phyloP scores from a whole-genome alignment of 1,140 invertebrate species.

The Kradibia gibbosae region DNA sequence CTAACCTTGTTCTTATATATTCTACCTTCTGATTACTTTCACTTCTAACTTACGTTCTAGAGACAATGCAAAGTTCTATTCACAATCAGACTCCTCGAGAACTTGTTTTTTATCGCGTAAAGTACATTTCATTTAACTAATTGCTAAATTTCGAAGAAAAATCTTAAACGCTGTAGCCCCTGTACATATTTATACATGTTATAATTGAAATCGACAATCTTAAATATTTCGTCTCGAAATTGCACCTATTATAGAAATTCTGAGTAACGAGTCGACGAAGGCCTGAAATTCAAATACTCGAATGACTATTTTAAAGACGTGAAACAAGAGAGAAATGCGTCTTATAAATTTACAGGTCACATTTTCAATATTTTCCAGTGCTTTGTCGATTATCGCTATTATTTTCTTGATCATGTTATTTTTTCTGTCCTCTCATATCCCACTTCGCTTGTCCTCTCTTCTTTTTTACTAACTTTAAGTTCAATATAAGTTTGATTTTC shows the following conservation, averaged over 20 bases:
- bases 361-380: not conserved
- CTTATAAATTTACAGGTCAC: not conserved
- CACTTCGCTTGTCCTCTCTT: conserved; percentile 37
- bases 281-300: not conserved
- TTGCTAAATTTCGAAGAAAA: conserved; percentile 35
- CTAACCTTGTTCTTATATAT: not conserved
- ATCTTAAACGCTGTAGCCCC: conserved; percentile 47
- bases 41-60: not conserved
- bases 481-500: conserved; percentile 46
- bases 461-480: conserved; percentile 43
- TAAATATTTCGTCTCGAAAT: conserved; percentile 47
- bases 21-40: not conserved
- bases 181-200: conserved; percentile 53
- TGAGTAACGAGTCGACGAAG: conserved; percentile 32
- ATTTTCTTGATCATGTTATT: conserved; percentile 22
- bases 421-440: not conserved
- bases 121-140: conserved; percentile 32
- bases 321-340: not conserved
- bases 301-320: not conserved
- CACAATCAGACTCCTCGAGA: conserved; percentile 36
- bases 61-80: not conserved
- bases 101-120: conserved; percentile 12
- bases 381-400: conserved; percentile 12
- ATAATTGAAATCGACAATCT: conserved; percentile 43
- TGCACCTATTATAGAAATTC: conserved; percentile 39